Conservation (phyloP, 2,888 invertebrate species). For the Hirtodrosophila confusa region DNA sequence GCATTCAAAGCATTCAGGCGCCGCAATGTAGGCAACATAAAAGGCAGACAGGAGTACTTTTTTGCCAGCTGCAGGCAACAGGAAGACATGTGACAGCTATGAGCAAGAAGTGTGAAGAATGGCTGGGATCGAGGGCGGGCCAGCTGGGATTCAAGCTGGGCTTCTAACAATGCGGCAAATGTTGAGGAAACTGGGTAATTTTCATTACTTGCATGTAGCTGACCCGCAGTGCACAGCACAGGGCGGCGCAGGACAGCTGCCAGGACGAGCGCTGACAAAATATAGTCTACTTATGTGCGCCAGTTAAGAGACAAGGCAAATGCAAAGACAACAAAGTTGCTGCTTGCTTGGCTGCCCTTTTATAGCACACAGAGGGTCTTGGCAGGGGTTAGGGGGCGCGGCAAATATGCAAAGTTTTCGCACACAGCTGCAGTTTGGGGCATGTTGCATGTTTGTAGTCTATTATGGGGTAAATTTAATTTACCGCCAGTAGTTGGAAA, state of each 20-base stretch:
- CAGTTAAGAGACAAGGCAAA: constrained; percentile 38
- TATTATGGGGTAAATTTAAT: constrained; percentile 73
- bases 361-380: too few species aligned
- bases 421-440: constrained; percentile 37
- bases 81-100: constrained; percentile 61
- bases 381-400: neutral
- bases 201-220: constrained; percentile 46
- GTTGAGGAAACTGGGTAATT: constrained; percentile 51
- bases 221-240: constrained; percentile 47
- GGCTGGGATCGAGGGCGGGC: neutral
- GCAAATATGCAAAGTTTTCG: constrained; percentile 63
- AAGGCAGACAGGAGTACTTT: constrained; percentile 24
- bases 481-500: constrained; percentile 45
- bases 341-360: neutral
- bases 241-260: constrained; percentile 15
- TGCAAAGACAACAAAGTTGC: constrained; percentile 46
- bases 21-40: constrained; percentile 38
- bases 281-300: constrained; percentile 53
- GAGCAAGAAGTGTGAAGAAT: constrained; percentile 31
- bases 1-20: constrained; percentile 20
- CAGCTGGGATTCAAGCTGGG: constrained; percentile 11
- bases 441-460: constrained; percentile 61
- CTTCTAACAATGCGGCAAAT: constrained; percentile 30
- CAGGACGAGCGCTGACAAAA: constrained; percentile 29
- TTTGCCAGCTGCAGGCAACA: constrained; percentile 42